A percentile compares a stretch with the other conserved stretches of the same genome.
Conservation (phyloP, 2,888 invertebrate genomes). For the Chelonus formosanus region DNA sequence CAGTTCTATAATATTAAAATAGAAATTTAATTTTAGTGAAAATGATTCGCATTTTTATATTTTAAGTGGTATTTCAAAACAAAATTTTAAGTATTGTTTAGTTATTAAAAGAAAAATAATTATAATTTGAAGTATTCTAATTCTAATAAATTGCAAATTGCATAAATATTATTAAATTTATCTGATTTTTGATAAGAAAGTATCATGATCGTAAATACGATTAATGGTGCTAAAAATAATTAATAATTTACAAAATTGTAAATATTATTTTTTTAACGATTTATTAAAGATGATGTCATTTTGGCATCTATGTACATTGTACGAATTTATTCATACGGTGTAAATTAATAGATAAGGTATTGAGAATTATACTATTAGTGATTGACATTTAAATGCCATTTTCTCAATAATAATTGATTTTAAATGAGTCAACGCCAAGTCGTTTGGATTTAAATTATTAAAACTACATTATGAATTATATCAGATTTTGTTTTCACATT, state of each 20-base stretch:
- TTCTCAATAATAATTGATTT: constrained; percentile 5
- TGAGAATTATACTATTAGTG: constrained; percentile 12
- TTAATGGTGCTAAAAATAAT: not conserved
- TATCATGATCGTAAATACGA: no score
- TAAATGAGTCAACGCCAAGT: no score
- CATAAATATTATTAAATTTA: no score
- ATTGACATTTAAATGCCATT: constrained; percentile 38
- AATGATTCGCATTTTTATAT: no score
- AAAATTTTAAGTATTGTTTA: no score
- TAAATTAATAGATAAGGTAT: constrained; percentile 42
- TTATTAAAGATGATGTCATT: constrained; percentile 26
- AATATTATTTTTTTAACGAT: constrained; percentile 24
- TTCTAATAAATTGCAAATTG: no score
- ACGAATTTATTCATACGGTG: constrained; percentile 51
- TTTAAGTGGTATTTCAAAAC: no score
- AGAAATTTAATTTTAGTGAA: no score
- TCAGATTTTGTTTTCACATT: constrained; percentile 19
- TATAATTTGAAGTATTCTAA: no score
- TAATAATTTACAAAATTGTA: not conserved
- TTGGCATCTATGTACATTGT: constrained; percentile 56
- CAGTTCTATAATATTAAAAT: no score
- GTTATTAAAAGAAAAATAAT: no score
- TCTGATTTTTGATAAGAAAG: no score
- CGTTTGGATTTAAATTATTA: not conserved
- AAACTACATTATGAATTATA: constrained; percentile 40